Conservation (phyloP, 2,888 invertebrate species). For the Oligia fasciuncula region DNA sequence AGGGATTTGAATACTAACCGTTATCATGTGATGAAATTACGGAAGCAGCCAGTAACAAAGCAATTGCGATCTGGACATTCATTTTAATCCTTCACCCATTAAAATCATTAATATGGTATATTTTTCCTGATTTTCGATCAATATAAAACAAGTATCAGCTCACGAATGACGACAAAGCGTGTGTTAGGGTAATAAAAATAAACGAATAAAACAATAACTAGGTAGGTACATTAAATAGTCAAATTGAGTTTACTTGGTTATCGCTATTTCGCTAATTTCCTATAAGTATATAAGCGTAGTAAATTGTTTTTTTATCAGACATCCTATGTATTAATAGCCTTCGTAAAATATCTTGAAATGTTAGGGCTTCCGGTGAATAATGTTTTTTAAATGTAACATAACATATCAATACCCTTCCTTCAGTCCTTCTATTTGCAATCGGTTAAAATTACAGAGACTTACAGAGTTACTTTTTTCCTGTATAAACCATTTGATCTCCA, state of each 20-base stretch:
- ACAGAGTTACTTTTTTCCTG: neutral
- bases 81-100: slow-evolving; percentile 54
- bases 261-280: slow-evolving; percentile 31
- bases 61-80: slow-evolving; percentile 55
- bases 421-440: neutral
- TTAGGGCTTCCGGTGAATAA: slow-evolving; percentile 21
- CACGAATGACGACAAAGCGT: neutral
- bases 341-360: neutral
- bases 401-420: too few species aligned
- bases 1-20: slow-evolving; percentile 50
- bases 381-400: neutral
- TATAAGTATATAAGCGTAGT: slow-evolving; percentile 8
- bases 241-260: slow-evolving; percentile 29
- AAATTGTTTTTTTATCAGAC: slow-evolving; percentile 33
- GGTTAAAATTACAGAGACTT: neutral
- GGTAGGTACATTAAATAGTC: slow-evolving; percentile 1
- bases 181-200: neutral
- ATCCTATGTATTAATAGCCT: slow-evolving; percentile 2
- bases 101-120: slow-evolving; percentile 1
- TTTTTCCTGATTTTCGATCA: slow-evolving; percentile 8
- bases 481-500: neutral
- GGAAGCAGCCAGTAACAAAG: slow-evolving; percentile 55
- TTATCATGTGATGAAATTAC: slow-evolving; percentile 57
- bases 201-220: slow-evolving; percentile 10
- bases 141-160: slow-evolving; percentile 8